A percentile compares a stretch with the other conserved stretches of the same genome.
These are phyloP conservation scores for Philonicus albiceps DNA, from an alignment of 2,888 invertebrate species.

Conservation along the genomic window DNA sequence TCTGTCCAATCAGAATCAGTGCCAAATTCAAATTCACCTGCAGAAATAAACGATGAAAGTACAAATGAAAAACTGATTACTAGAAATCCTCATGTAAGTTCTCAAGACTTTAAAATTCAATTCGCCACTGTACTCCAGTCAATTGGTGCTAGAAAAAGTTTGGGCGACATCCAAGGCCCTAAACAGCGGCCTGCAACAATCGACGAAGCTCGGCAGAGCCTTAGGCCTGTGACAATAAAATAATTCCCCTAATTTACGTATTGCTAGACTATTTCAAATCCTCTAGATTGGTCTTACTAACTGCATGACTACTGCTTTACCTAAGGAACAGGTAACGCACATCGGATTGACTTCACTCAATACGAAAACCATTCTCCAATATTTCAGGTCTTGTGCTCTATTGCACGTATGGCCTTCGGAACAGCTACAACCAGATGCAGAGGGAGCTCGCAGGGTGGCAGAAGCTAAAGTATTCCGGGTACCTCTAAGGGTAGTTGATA, in stretches of 20 bases:
- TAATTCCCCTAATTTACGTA: background rate
- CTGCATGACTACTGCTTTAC: background rate
- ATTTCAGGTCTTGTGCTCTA: constrained; percentile 74
- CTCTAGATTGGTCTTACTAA: background rate
- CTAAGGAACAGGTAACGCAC: background rate
- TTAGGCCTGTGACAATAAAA: constrained; percentile 36
- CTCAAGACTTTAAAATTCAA: background rate
- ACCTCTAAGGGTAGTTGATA: background rate
- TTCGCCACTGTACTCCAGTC: constrained; percentile 2
- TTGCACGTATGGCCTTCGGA: constrained; percentile 73
- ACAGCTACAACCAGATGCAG: constrained; percentile 58
- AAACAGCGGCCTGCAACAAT: constrained; percentile 37
- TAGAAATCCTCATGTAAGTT: background rate
- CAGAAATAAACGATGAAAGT: background rate
- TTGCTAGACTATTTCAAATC: background rate
- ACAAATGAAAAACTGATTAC: background rate
- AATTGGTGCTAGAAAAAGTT: background rate
- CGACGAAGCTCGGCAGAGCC: constrained; percentile 41
- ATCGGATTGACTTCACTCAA: background rate
- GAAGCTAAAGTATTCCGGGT: constrained; percentile 52
- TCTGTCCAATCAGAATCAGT: background rate
- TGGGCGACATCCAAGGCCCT: background rate
- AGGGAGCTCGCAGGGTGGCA: constrained; percentile 59
- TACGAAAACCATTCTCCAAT: background rate
- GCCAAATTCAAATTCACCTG: background rate